Percentiles rank a stretch among this genome's conserved stretches.
Conservation (phyloP, 2,888 invertebrate genomes). For the Latrodectus hesperus region DNA sequence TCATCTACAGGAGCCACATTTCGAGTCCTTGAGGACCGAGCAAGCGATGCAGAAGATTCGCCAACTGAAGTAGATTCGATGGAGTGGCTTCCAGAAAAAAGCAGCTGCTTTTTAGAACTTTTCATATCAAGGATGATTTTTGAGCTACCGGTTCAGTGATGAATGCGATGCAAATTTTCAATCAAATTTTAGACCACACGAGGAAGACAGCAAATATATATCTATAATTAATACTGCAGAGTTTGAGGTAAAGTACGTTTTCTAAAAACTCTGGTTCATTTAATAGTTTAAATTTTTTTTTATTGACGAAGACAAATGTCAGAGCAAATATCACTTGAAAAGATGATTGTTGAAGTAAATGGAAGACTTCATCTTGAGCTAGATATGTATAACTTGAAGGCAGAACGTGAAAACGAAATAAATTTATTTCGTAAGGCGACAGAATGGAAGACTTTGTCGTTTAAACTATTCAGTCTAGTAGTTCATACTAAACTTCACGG, state of each 20-base stretch:
- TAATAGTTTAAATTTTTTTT: too few species aligned
- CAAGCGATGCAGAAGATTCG: slow-evolving; percentile 14
- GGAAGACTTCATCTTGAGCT: slow-evolving; percentile 50
- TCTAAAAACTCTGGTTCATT: background rate
- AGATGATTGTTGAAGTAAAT: background rate
- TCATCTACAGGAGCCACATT: slow-evolving; percentile 66
- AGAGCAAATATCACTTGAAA: background rate
- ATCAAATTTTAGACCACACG: too few species aligned
- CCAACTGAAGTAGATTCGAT: slow-evolving; percentile 18
- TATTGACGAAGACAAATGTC: background rate
- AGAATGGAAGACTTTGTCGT: slow-evolving; percentile 66
- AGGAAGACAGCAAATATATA: too few species aligned
- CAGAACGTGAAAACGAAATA: background rate
- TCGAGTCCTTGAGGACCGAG: slow-evolving; percentile 13
- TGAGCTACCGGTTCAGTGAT: too few species aligned
- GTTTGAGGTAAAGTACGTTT: too few species aligned
- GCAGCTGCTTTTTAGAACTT: slow-evolving; percentile 30
- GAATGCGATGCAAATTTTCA: too few species aligned
- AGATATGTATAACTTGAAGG: slow-evolving; percentile 30
- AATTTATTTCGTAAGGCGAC: slow-evolving; percentile 53
- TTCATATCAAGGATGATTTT: slow-evolving; percentile 26
- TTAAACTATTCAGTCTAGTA: slow-evolving; percentile 10
- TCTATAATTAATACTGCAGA: too few species aligned
- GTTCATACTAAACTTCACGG: slow-evolving; percentile 19
- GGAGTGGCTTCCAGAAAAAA: slow-evolving; percentile 1